These are phyloP conservation scores for Trypoxylus dichotomus DNA, from an alignment of 1,140 invertebrate genomes.

Conservation along the genomic window DNA sequence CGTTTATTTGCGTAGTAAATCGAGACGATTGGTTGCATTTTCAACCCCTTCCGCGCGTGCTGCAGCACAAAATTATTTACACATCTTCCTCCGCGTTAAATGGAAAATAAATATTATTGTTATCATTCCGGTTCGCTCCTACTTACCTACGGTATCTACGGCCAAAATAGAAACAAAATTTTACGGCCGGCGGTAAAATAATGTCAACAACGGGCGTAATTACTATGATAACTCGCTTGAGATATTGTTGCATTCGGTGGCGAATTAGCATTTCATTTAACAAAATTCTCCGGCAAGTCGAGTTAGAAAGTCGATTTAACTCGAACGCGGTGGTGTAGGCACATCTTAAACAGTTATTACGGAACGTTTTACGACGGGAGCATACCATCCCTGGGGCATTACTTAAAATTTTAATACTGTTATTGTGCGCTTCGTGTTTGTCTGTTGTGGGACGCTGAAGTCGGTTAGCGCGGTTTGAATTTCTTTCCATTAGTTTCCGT, in stretches of 20 bases:
- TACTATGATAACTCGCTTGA: conserved; percentile 13
- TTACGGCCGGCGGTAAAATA: background rate
- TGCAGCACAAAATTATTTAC: background rate
- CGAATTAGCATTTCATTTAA: conserved; percentile 17
- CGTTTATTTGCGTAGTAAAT: background rate
- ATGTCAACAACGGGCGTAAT: conserved; percentile 2
- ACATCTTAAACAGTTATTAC: conserved; percentile 9
- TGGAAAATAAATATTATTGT: conserved; percentile 20
- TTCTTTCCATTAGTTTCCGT: background rate
- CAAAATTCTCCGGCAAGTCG: background rate
- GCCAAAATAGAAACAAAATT: background rate
- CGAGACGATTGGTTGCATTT: background rate
- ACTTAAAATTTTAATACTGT: conserved; percentile 12
- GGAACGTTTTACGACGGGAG: background rate
- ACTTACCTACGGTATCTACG: background rate
- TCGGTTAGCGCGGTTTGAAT: background rate
- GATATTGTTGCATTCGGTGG: conserved; percentile 9
- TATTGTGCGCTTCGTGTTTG: background rate
- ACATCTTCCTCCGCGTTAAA: background rate
- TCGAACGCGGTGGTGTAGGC: background rate
- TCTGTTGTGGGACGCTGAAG: background rate
- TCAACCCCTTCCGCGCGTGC: background rate
- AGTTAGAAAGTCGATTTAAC: conserved; percentile 9
- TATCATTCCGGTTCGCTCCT: background rate
- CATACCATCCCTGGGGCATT: background rate